Evolutionary conservation across 2,888 invertebrate genomes (phyloP).

Genomic region (Amiota minor): DNA sequence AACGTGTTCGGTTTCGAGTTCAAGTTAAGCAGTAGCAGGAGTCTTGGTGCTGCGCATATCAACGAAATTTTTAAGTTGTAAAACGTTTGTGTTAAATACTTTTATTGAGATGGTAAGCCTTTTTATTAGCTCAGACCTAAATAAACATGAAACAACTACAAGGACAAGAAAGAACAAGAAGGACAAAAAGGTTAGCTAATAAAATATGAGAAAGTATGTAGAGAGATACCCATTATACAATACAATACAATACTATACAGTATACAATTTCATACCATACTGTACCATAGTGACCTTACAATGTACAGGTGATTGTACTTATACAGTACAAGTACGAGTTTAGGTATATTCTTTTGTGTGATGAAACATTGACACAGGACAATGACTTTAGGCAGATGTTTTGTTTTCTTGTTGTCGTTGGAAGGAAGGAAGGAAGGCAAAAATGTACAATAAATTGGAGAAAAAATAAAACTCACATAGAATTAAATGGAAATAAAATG

Average conservation of each 20-base stretch:
- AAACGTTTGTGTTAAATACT: conserved; percentile 73
- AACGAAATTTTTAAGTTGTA: conserved; percentile 62
- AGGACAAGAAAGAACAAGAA: conserved; percentile 40
- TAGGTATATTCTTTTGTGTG: too few species aligned
- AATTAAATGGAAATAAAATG: conserved; percentile 43
- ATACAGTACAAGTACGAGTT: too few species aligned
- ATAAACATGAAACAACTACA: conserved; percentile 51
- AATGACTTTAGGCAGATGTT: too few species aligned
- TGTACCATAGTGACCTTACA: too few species aligned
- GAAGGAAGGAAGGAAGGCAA: conserved; percentile 40
- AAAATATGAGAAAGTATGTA: background rate
- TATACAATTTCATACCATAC: too few species aligned
- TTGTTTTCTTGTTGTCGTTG: too few species aligned
- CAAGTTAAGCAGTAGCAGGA: background rate
- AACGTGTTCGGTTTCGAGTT: background rate
- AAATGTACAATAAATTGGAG: conserved; percentile 50
- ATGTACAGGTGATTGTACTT: too few species aligned
- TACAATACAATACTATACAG: too few species aligned
- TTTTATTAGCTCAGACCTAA: conserved; percentile 69
- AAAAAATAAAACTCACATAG: conserved; percentile 42
- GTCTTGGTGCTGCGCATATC: conserved; percentile 9
- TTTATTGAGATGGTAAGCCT: conserved; percentile 73
- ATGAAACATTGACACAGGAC: too few species aligned
- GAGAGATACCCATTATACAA: background rate
- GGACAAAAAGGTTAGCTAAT: background rate